Conservation (phyloP, 1,140 invertebrate species). For the Euglossa dilemma region DNA sequence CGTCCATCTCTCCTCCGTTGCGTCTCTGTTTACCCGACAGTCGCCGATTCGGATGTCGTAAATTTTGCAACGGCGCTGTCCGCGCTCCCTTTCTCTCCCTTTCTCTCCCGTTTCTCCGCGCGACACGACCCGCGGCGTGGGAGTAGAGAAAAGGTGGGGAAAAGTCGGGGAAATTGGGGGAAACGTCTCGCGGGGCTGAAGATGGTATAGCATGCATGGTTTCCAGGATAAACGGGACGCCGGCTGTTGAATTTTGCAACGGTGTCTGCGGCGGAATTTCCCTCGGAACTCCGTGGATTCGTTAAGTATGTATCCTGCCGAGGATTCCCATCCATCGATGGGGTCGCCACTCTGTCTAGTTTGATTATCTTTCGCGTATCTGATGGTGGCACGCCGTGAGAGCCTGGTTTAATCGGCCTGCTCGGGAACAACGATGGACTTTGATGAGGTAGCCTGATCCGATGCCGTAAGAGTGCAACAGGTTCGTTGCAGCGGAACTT, state of each 20-base stretch:
- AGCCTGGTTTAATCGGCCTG: neutral
- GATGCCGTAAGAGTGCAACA: neutral
- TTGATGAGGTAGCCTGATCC: too few species aligned
- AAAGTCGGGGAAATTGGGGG: neutral
- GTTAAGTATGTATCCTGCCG: neutral
- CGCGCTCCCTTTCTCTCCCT: slow-evolving; percentile 32
- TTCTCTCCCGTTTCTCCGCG: slow-evolving; percentile 12
- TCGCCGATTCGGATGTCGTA: slow-evolving; percentile 57
- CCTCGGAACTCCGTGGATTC: neutral
- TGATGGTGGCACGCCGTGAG: neutral
- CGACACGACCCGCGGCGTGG: neutral
- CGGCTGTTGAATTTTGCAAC: slow-evolving; percentile 14
- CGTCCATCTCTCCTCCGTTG: neutral
- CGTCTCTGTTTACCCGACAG: slow-evolving; percentile 20
- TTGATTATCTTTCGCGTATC: neutral
- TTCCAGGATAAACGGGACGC: neutral
- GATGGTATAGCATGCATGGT: slow-evolving; percentile 11
- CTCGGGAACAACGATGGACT: too few species aligned
- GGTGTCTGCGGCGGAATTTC: neutral
- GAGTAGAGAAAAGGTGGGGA: neutral
- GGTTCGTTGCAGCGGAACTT: neutral
- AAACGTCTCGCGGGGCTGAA: neutral
- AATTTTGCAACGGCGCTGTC: slow-evolving; percentile 65
- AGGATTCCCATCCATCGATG: neutral
- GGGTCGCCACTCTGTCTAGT: neutral